Evolutionary conservation across 2,113 vertebrate species (phyloP).

Genomic region (Syngnathoides biaculeatus): DNA sequence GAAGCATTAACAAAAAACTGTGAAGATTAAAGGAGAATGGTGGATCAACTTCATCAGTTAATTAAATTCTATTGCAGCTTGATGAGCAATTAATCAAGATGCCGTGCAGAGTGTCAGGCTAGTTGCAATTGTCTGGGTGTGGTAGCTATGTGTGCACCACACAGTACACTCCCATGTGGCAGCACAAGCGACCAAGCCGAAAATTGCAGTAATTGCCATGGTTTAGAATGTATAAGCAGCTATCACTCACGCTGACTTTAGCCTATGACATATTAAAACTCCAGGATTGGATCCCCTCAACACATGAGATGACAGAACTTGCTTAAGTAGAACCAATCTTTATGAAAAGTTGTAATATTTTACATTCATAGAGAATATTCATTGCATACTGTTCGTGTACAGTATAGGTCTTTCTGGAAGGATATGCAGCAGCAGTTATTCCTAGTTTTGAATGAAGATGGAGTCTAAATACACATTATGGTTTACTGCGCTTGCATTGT

Average conservation of each 20-base stretch:
- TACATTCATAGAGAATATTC: slow-evolving; percentile 27
- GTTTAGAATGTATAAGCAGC: slow-evolving; percentile 56
- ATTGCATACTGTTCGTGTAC: not conserved
- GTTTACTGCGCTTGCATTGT: too few relatives aligned
- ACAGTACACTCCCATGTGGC: slow-evolving; percentile 47
- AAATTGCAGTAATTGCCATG: slow-evolving; percentile 52
- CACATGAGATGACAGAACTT: slow-evolving; percentile 14
- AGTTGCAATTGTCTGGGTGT: slow-evolving; percentile 56
- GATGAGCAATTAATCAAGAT: slow-evolving; percentile 79
- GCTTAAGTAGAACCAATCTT: slow-evolving; percentile 40
- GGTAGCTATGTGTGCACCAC: slow-evolving; percentile 22
- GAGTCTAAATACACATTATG: slow-evolving; percentile 2
- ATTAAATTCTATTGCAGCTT: slow-evolving; percentile 76
- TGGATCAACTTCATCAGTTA: slow-evolving; percentile 72
- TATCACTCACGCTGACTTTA: slow-evolving; percentile 69
- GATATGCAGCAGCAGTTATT: slow-evolving; percentile 33
- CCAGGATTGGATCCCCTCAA: slow-evolving; percentile 41
- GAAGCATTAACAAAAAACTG: slow-evolving; percentile 44
- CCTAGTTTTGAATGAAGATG: slow-evolving; percentile 20
- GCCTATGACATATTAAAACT: slow-evolving; percentile 52
- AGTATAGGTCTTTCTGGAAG: slow-evolving; percentile 5
- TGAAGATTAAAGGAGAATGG: slow-evolving; percentile 62
- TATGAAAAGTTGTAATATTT: slow-evolving; percentile 24
- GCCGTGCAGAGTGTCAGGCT: slow-evolving; percentile 58
- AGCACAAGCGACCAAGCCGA: slow-evolving; percentile 44